Evolutionary conservation across 2,113 vertebrate genomes (phyloP).

Genomic region (Zapus hudsonius): DNA sequence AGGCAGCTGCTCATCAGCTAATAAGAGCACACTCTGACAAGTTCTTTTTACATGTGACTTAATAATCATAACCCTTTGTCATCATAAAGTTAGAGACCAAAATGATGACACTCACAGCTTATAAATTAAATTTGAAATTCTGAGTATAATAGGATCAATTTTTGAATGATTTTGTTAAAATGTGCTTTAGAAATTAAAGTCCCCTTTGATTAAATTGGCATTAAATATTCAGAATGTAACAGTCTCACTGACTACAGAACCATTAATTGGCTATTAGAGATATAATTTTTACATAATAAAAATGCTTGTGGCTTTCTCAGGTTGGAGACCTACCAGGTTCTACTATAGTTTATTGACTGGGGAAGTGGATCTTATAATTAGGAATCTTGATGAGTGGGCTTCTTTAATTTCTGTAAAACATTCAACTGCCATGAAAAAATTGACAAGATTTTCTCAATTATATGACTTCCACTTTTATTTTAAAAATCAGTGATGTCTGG

Average conservation of each 20-base stretch:
- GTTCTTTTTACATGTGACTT: slow-evolving; percentile 80
- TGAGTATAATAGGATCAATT: slow-evolving; percentile 25
- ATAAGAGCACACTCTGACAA: slow-evolving; percentile 72
- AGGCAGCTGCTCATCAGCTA: slow-evolving; percentile 83
- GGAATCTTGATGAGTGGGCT: slow-evolving; percentile 12
- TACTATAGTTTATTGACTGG: slow-evolving; percentile 65
- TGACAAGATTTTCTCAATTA: slow-evolving; percentile 62
- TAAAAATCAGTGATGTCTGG: background rate
- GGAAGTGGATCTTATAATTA: slow-evolving; percentile 52
- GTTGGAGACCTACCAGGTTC: slow-evolving; percentile 57
- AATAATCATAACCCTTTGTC: slow-evolving; percentile 79
- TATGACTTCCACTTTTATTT: slow-evolving; percentile 45
- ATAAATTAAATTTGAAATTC: slow-evolving; percentile 37
- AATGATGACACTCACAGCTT: background rate
- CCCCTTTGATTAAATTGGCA: slow-evolving; percentile 58
- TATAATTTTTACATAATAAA: slow-evolving; percentile 70
- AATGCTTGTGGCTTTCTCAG: slow-evolving; percentile 65
- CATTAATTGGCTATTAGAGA: slow-evolving; percentile 64
- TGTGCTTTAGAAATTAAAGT: slow-evolving; percentile 61
- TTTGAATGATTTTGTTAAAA: background rate
- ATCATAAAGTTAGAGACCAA: slow-evolving; percentile 72
- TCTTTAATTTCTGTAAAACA: slow-evolving; percentile 57
- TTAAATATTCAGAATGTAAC: slow-evolving; percentile 54
- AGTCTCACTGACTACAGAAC: slow-evolving; percentile 52
- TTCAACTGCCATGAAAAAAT: slow-evolving; percentile 58